Evolutionary conservation across 1,140 invertebrate genomes (phyloP).

Genomic region (Tetragnatha versicolor): DNA sequence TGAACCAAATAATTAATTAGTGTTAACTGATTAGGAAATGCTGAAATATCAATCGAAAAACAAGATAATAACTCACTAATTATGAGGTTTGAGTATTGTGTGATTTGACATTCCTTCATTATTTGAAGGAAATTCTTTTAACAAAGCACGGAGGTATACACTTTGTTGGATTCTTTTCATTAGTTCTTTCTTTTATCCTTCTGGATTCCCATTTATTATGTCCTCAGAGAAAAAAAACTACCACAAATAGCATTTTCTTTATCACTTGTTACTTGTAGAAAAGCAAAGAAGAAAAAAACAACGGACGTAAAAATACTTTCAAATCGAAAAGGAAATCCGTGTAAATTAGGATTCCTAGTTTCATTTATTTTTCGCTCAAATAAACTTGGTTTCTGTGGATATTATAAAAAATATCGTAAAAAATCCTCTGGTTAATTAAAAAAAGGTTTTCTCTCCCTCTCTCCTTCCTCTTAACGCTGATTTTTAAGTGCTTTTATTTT

Average conservation of each 20-base stretch:
- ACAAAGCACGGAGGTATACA: not conserved
- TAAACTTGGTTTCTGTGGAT: slow-evolving; percentile 5
- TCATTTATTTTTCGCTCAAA: slow-evolving; percentile 21
- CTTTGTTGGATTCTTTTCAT: not conserved
- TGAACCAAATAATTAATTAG: too few species aligned
- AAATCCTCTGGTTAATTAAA: slow-evolving; percentile 15
- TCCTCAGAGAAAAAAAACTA: not conserved
- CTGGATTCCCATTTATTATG: not conserved
- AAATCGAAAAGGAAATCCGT: slow-evolving; percentile 27
- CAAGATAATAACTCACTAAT: too few species aligned
- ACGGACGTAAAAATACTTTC: slow-evolving; percentile 16
- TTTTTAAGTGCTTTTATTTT: slow-evolving; percentile 21
- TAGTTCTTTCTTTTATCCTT: not conserved
- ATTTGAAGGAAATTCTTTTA: slow-evolving; percentile 2
- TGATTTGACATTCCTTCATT: not conserved
- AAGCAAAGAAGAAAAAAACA: not conserved
- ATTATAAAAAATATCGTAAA: not conserved
- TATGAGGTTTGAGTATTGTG: too few species aligned
- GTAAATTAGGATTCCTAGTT: slow-evolving; percentile 19
- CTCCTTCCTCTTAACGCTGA: slow-evolving; percentile 10
- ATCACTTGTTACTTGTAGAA: slow-evolving; percentile 21
- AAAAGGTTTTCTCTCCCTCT: slow-evolving; percentile 1
- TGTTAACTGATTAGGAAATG: too few species aligned
- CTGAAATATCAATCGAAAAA: too few species aligned
- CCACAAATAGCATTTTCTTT: not conserved